These are phyloP conservation scores for Tetraodon nigroviridis DNA, from an alignment of 2,113 vertebrate genomes.

Conservation along the genomic window DNA sequence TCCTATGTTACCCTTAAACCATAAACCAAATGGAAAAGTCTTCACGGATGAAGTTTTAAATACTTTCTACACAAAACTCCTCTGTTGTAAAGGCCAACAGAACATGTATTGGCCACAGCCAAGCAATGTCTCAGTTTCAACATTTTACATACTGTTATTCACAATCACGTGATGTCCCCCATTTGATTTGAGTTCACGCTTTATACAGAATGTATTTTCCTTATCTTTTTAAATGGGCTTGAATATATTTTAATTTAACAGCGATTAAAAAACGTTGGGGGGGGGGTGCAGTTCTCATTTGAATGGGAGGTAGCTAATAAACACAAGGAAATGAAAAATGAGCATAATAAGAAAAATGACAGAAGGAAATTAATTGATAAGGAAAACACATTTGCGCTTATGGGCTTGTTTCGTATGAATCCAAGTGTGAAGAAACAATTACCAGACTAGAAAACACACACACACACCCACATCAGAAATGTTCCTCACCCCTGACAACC, in stretches of 20 bases:
- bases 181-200: too few relatives aligned
- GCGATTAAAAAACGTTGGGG: slow-evolving; percentile 21
- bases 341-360: slow-evolving; percentile 43
- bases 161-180: too few relatives aligned
- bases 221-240: too few relatives aligned
- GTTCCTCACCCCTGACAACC: slow-evolving; percentile 88
- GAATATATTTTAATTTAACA: slow-evolving; percentile 9
- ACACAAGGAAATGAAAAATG: slow-evolving; percentile 41
- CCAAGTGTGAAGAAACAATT: slow-evolving; percentile 2
- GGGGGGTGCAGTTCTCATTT: slow-evolving; percentile 10
- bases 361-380: slow-evolving; percentile 42
- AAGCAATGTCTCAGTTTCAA: too few relatives aligned
- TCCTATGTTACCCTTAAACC: too few relatives aligned
- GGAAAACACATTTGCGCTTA: slow-evolving; percentile 14
- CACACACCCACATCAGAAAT: neutral
- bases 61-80: too few relatives aligned
- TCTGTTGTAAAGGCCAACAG: too few relatives aligned
- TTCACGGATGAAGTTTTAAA: too few relatives aligned
- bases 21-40: too few relatives aligned
- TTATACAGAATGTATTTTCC: too few relatives aligned
- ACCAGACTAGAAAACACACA: neutral
- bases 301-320: slow-evolving; percentile 47
- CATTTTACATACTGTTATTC: too few relatives aligned
- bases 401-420: slow-evolving; percentile 9
- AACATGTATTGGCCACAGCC: too few relatives aligned